Percentiles rank a stretch among this genome's conserved stretches.
These are phyloP conservation scores for Nephila pilipes DNA, from an alignment of 1,140 invertebrate species.

Conservation along the genomic window DNA sequence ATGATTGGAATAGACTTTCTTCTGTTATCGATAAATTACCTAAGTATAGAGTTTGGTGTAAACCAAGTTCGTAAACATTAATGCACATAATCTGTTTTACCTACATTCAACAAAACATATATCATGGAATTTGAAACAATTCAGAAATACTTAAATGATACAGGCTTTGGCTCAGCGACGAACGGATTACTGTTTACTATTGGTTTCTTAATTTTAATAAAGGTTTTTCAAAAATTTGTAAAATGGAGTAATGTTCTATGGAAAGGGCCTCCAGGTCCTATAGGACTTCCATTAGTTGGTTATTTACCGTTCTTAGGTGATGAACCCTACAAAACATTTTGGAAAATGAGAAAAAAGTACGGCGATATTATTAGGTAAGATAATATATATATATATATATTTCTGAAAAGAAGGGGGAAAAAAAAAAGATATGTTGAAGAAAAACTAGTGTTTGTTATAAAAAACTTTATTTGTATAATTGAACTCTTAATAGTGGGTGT, in stretches of 20 bases:
- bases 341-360: slow-evolving; percentile 70
- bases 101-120: neutral
- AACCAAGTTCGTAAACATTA: too few relatives aligned
- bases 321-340: slow-evolving; percentile 49
- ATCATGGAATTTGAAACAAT: neutral
- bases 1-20: too few relatives aligned
- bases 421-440: too few relatives aligned
- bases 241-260: neutral
- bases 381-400: too few relatives aligned
- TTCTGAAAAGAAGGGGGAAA: too few relatives aligned
- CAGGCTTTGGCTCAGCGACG: too few relatives aligned
- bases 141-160: neutral
- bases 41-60: too few relatives aligned
- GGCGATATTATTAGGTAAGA: slow-evolving; percentile 72
- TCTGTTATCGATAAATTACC: too few relatives aligned
- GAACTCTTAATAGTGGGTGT: too few relatives aligned
- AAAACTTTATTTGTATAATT: too few relatives aligned
- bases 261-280: slow-evolving; percentile 54
- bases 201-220: neutral
- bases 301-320: slow-evolving; percentile 77
- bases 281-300: slow-evolving; percentile 73
- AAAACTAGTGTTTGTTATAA: too few relatives aligned
- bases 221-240: neutral
- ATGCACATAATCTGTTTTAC: too few relatives aligned
- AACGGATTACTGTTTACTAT: neutral